Percentiles rank a stretch among this genome's conserved stretches.
Evolutionary conservation across 2,113 vertebrate genomes (phyloP).

Genomic region (Lophius piscatorius): DNA sequence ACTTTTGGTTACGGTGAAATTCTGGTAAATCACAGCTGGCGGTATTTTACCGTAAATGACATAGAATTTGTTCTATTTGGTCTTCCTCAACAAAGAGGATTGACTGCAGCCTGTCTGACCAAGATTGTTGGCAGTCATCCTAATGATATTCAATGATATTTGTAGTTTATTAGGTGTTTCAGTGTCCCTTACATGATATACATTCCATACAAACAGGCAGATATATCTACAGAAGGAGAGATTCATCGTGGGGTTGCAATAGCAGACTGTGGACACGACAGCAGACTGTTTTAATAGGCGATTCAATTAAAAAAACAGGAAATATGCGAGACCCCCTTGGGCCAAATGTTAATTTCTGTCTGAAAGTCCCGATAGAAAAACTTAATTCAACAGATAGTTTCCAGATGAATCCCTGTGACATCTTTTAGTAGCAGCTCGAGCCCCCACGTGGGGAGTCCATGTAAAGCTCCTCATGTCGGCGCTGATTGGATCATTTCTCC

Average conservation of each 20-base stretch:
- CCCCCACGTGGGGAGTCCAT: constrained; percentile 73
- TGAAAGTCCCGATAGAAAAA: constrained; percentile 27
- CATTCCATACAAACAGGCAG: constrained; percentile 7
- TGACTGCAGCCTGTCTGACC: too few relatives aligned
- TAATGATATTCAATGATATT: neutral
- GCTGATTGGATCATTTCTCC: constrained; percentile 51
- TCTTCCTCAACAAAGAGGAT: too few relatives aligned
- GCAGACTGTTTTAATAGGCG: constrained; percentile 44
- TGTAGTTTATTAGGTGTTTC: neutral
- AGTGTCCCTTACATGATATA: constrained; percentile 6
- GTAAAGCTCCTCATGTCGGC: constrained; percentile 14
- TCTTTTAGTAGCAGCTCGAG: constrained; percentile 43
- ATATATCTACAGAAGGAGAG: constrained; percentile 1
- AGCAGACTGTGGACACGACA: constrained; percentile 27
- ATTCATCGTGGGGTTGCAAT: constrained; percentile 46
- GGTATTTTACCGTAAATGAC: too few relatives aligned
- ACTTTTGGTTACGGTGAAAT: too few relatives aligned
- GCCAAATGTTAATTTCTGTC: constrained; percentile 39
- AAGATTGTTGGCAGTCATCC: neutral
- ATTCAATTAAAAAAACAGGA: constrained; percentile 51
- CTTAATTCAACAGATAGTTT: constrained; percentile 65
- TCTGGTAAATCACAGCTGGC: too few relatives aligned
- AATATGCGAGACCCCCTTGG: constrained; percentile 16
- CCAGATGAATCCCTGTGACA: constrained; percentile 65
- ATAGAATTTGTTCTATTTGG: too few relatives aligned